Percentiles rank a stretch among this genome's conserved stretches.
These are phyloP conservation scores for Platyscapa corneri DNA, from an alignment of 1,140 invertebrate genomes.

Conservation along the genomic window DNA sequence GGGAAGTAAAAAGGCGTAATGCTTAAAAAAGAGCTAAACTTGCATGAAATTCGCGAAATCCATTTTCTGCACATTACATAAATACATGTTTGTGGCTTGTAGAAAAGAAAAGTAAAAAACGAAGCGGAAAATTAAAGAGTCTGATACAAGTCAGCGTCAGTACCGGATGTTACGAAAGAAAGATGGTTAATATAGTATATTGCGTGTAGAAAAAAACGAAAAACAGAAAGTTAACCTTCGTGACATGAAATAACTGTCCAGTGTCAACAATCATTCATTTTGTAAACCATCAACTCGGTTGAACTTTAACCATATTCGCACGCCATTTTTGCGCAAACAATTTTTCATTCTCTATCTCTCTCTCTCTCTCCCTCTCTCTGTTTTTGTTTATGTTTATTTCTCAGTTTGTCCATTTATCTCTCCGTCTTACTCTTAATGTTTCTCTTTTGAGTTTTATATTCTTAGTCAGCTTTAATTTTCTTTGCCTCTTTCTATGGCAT, in stretches of 20 bases:
- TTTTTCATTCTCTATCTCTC: conserved; percentile 21
- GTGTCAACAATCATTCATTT: conserved; percentile 73
- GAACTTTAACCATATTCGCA: conserved; percentile 69
- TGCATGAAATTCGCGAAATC: not conserved
- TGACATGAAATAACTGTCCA: conserved; percentile 64
- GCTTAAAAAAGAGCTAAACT: not conserved
- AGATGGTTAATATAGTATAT: not conserved
- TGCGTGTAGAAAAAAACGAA: conserved; percentile 6
- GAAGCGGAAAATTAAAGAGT: not conserved
- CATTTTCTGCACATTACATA: conserved; percentile 20
- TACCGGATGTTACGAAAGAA: too few relatives aligned
- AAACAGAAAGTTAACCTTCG: conserved; percentile 35
- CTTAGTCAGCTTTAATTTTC: conserved; percentile 52
- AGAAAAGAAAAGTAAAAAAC: conserved; percentile 25
- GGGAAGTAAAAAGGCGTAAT: conserved; percentile 18
- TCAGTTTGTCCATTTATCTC: not conserved
- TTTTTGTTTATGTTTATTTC: conserved; percentile 17
- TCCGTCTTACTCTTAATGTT: not conserved
- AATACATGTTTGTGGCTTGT: conserved; percentile 21
- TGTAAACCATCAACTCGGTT: conserved; percentile 68
- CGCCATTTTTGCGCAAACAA: conserved; percentile 59
- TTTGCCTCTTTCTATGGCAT: conserved; percentile 23
- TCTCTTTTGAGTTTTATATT: conserved; percentile 48
- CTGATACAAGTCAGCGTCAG: too few relatives aligned
- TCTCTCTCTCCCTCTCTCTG: not conserved